Evolutionary conservation across 2,113 vertebrate species (phyloP), one percentile per base, ranked within the genome.

Genomic region (Lamprotornis superbus): DNA sequence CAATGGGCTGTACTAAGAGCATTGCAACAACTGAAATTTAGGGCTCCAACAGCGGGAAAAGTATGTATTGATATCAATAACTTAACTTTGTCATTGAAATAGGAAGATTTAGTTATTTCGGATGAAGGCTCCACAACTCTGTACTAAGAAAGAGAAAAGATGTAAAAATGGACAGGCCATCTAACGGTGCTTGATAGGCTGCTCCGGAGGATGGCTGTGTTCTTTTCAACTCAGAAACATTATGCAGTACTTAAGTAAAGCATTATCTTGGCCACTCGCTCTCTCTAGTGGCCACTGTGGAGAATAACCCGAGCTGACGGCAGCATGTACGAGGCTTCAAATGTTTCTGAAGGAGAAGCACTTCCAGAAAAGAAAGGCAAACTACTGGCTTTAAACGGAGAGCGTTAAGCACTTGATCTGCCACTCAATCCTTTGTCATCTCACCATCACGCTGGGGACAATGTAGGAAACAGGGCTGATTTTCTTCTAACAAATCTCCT

Each of bases 191-290:
- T 89, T 68, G 89, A 87, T 21, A 75, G 69, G 39, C 31, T 83
- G 46, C 22, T 59, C 12, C 17, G 2, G 8, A n/a, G 42, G 8
- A 4, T 6, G 30, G 37, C 44, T 33, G 56, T 2, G 11, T 1
- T 71, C 73, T 77, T 78, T 53, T 12, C 17, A 5, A 28, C 68
- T 25, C 53, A 20, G 31, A 80, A 94, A 92, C 71, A 28, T 9
- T 77, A 31, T 0, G 35, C n/a, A 56, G 47, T 0, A 5, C 30
- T 61, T 6, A 28, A 79, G 88, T 44, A 33, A 20, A 71, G 49
- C 79, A 14, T 97, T 97, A 74, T 67, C 55, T 95, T 95, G 97
- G 96, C 87, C 96, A 49, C 95, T 98, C 93, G 93, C 83, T 94
- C 97, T 52, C 97, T 96, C 97, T 98, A 97, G 97, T 77, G 97